These are phyloP conservation scores for Pelecanoides urinatrix DNA, from an alignment of 2,113 vertebrate species.

Conservation along the genomic window DNA sequence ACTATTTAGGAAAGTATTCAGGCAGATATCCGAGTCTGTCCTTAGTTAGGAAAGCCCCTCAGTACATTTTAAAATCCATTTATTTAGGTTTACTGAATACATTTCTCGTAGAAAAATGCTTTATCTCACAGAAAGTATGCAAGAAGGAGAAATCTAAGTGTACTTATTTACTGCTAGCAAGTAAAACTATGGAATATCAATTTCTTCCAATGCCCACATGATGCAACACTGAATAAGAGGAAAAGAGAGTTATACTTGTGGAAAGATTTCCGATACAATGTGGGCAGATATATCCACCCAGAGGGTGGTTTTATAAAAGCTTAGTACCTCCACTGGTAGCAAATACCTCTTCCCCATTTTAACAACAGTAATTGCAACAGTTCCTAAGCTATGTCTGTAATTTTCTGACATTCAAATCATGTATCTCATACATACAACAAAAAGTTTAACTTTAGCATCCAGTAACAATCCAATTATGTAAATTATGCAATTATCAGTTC, in stretches of 20 bases:
- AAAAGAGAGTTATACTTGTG: neutral
- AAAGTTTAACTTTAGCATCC: neutral
- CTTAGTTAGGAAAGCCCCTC: neutral
- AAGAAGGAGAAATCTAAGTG: neutral
- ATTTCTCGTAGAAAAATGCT: neutral
- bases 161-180: neutral
- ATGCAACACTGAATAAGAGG: neutral
- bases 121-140: neutral
- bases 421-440: neutral
- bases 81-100: neutral
- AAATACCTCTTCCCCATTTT: neutral
- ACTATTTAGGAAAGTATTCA: neutral
- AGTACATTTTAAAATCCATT: neutral
- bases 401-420: neutral
- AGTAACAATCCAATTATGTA: neutral
- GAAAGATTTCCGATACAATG: neutral
- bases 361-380: neutral
- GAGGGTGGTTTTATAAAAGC: neutral
- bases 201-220: neutral
- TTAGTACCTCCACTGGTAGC: neutral
- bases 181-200: neutral
- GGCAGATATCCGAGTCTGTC: neutral
- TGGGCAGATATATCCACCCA: neutral
- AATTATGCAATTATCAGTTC: conserved; percentile 14
- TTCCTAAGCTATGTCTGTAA: neutral